Evolutionary conservation across 2,888 invertebrate species (phyloP).

Genomic region (Pheosia gnoma): DNA sequence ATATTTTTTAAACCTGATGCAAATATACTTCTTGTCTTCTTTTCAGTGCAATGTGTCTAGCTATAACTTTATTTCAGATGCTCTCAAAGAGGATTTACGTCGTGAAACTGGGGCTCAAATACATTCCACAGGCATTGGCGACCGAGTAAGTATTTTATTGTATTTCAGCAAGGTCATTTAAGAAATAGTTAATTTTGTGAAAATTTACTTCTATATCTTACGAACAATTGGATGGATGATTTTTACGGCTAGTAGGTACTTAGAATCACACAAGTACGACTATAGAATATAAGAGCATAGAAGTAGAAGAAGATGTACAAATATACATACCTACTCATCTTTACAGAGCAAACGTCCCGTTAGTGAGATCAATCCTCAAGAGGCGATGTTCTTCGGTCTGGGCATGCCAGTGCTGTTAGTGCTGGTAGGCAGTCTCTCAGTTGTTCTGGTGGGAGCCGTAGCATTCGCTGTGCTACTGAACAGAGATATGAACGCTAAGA

Average conservation of each 20-base stretch:
- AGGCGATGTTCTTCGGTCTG: slow-evolving; percentile 57
- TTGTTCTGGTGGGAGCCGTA: slow-evolving; percentile 67
- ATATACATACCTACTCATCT: slow-evolving; percentile 6
- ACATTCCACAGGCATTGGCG: slow-evolving; percentile 90
- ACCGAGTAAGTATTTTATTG: slow-evolving; percentile 84
- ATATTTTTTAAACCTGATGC: too few species aligned
- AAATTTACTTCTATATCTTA: too few species aligned
- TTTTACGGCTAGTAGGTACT: too few species aligned
- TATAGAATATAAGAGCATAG: too few species aligned
- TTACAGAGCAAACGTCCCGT: slow-evolving; percentile 73
- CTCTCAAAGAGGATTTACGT: slow-evolving; percentile 87
- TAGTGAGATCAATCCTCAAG: slow-evolving; percentile 48
- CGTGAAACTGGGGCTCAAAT: slow-evolving; percentile 88
- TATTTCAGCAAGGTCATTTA: too few species aligned
- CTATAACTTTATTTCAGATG: slow-evolving; percentile 54
- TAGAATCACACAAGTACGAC: too few species aligned
- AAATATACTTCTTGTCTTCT: neutral
- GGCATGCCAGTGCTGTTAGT: slow-evolving; percentile 69
- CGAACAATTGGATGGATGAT: too few species aligned
- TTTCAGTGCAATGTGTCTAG: neutral
- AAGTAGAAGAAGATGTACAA: neutral
- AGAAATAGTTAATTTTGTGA: too few species aligned
- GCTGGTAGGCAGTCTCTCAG: slow-evolving; percentile 66
- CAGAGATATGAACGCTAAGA: slow-evolving; percentile 89
- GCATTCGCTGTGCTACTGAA: slow-evolving; percentile 85